phyloP scores from a whole-genome alignment of 2,888 invertebrate species.

The Leptopilina syphax region DNA sequence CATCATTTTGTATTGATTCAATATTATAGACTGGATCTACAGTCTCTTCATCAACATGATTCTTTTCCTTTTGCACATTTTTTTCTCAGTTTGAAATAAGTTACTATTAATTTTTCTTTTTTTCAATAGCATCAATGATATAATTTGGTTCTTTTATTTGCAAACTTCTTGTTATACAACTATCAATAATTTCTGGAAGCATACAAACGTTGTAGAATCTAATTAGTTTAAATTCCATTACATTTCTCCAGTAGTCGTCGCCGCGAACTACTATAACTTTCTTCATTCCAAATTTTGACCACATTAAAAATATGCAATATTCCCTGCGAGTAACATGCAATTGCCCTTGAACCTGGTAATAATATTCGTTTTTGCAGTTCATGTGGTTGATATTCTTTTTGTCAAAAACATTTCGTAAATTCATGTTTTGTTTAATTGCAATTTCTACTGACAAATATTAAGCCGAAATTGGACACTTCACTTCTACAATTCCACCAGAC shows the following conservation, averaged over 20 bases:
- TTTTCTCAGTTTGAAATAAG: too few relatives aligned
- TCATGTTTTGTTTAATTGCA: not conserved
- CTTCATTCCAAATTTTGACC: constrained; percentile 52
- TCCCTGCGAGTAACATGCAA: constrained; percentile 54
- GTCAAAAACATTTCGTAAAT: constrained; percentile 41
- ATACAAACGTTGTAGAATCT: constrained; percentile 56
- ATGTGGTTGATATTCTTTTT: constrained; percentile 44
- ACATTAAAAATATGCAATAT: constrained; percentile 58
- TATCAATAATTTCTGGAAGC: constrained; percentile 61
- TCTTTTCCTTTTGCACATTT: too few relatives aligned
- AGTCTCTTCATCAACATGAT: too few relatives aligned
- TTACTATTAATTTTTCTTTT: not conserved
- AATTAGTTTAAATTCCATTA: constrained; percentile 50
- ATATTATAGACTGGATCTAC: too few relatives aligned
- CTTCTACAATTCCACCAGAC: constrained; percentile 51
- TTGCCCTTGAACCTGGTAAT: constrained; percentile 59
- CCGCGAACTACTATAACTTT: constrained; percentile 50
- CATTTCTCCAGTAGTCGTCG: constrained; percentile 55
- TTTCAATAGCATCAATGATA: not conserved
- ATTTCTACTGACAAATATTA: constrained; percentile 40
- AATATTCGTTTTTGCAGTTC: constrained; percentile 54
- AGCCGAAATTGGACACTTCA: constrained; percentile 48
- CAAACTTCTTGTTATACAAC: constrained; percentile 33
- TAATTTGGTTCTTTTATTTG: not conserved
- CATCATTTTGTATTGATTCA: too few relatives aligned